A percentile compares a stretch with the other conserved stretches of the same genome.
Conservation (phyloP, 2,797 vertebrate species). For the Urophycis tenuis region DNA sequence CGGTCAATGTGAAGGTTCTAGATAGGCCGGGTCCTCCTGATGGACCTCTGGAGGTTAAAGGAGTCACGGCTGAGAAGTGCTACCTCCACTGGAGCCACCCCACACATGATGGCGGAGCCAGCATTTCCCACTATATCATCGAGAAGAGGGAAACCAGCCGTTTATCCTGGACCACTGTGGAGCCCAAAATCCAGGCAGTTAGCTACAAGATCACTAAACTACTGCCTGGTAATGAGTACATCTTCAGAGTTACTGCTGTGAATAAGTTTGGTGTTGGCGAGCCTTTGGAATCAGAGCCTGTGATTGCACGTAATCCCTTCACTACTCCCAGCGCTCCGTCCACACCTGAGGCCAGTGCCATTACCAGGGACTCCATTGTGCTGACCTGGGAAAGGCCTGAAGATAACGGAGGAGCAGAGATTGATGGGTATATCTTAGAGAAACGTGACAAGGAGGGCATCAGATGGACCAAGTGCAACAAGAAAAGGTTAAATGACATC, state of each 20-base stretch:
- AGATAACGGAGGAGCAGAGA: conserved; percentile 88
- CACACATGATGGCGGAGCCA: conserved; percentile 92
- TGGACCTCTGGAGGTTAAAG: conserved; percentile 86
- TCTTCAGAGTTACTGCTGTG: conserved; percentile 96
- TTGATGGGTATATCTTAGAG: conserved; percentile 90
- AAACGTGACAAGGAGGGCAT: conserved; percentile 98
- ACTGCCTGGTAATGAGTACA: conserved; percentile 94
- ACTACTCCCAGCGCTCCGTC: conserved; percentile 86
- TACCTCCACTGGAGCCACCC: conserved; percentile 91
- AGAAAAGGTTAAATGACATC: conserved; percentile 85
- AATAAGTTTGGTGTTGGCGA: conserved; percentile 98
- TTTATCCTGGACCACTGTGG: conserved; percentile 89
- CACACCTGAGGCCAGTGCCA: conserved; percentile 77
- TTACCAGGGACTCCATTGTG: conserved; percentile 88
- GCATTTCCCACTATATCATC: conserved; percentile 93
- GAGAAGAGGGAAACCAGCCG: conserved; percentile 96
- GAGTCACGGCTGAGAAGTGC: conserved; percentile 89
- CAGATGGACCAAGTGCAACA: conserved; percentile 94
- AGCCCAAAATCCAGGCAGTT: conserved; percentile 88
- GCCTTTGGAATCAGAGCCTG: conserved; percentile 85
- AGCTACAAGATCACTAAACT: conserved; percentile 93
- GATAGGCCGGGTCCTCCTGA: conserved; percentile 93
- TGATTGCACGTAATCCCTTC: conserved; percentile 89
- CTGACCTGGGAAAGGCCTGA: conserved; percentile 93
- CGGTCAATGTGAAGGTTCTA: conserved; percentile 86